Base-by-base conservation (phyloP, 2,797 vertebrate species). In the Sebastes vulpes region DNA sequence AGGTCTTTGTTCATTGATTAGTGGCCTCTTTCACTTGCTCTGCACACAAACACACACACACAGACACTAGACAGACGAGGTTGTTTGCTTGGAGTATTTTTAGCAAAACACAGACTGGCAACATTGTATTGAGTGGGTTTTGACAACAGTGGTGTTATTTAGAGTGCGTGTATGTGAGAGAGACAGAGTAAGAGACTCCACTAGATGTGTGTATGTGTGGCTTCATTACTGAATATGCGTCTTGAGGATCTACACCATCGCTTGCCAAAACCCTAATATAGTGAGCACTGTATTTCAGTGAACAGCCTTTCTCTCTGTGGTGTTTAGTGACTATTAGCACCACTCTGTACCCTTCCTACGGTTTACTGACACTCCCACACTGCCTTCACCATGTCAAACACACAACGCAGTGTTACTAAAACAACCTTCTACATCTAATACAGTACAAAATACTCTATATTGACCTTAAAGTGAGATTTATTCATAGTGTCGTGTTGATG, bases 1-100 rank as follows among this genome's bases (percentile, higher is more conserved):
- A 92, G 90, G 93, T 92, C 94, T 95, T 97, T 97, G 97, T 98
- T 94, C 92, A 93, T 93, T 96, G 95, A 97, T 98, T 96, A 97
- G 96, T 96, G 94, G 95, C 92, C 95, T 96, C 95, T 96, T 97
- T 92, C 76, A 74, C 78, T 79, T 57, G 42, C 25, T 32, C n/a
- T 53, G 4, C 29, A 52, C 18, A 52, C 18, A 65, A 4, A 52
- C 73, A 68, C 78, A 18, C 21, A 65, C 58, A 69, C 59, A 38
- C 65, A 61, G 2, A 31, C 31, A 93, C 89, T 88, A 94, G 95
- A 82, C 73, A 85, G 82, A 94, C 89, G 90, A 90, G 79, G 90
- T 90, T 96, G 94, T 97, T 97, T 97, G 94, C 94, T 92, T 77
- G 91, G 95, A 96, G 96, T 97, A 97, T 95, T 95, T 96, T 94